Base-by-base conservation (phyloP, 2,888 invertebrate species). In the Osmoderma eremita region DNA sequence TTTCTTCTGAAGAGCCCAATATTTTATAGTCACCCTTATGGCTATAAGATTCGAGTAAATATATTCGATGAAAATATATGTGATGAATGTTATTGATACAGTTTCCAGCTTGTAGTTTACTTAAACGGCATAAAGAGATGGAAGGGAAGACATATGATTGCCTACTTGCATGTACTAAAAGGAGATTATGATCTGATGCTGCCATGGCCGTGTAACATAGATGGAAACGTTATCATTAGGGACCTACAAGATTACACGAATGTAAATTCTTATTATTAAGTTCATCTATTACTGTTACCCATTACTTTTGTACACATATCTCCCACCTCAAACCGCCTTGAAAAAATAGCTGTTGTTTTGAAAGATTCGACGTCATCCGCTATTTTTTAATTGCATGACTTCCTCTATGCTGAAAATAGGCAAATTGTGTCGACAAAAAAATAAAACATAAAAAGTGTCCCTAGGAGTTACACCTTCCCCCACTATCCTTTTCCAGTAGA, bases 121-220 rank as follows among this genome's bases (percentile, higher is more conserved):
- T 79, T 92, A 22, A 92, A 92, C 78, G 92, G 92, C 4, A 86
- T 90, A 56, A 91, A 91, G 38, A 90, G 89, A 69, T 92, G 92
- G 92, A 89, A 87, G 75, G 91, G 90, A 0, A 85, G 92, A 0
- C 89, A 92, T 77, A 79, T 91, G 54, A 88, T 91, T 45, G 87
- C 90, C 6, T 90, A 90, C 0, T 83, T 92, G 45, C 87, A 89
- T 50, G 86, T 91, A 0, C 83, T 91, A 30, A 85, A 86, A 1
- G 91, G 92, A 0, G 88, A 90, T 36, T 91, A 89, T 81, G 92
- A 92, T 82, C 83, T 89, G 0, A 78, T 92, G 54, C 81, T 92
- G 65, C 84, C 86, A 70, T 92, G 92, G 92, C 92, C 92, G 0
- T 91, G 91, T 75, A 86, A 87, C 69, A 82, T 92, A 4, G 85